phyloP scores from a whole-genome alignment of 2,888 invertebrate genomes.

The Andrena fulva region DNA sequence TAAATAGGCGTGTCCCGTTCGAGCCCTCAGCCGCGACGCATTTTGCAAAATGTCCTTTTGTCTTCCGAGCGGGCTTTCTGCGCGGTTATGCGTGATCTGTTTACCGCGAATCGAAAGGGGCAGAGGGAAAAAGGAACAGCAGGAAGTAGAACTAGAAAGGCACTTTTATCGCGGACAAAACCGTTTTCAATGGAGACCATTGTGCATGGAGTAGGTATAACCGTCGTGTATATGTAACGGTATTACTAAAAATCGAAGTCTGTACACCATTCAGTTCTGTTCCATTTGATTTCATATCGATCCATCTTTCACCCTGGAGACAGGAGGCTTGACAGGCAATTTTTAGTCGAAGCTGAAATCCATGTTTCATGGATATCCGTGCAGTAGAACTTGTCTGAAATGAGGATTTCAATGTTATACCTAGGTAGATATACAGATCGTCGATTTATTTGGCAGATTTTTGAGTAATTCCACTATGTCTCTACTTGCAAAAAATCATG shows the following conservation, averaged over 20 bases:
- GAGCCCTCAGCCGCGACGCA: background rate
- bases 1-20: background rate
- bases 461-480: too few relatives aligned
- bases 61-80: constrained; percentile 4
- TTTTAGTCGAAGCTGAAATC: constrained; percentile 11
- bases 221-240: constrained; percentile 45
- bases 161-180: constrained; percentile 47
- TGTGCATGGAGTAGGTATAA: constrained; percentile 21
- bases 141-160: constrained; percentile 31
- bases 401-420: background rate
- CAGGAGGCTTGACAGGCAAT: constrained; percentile 8
- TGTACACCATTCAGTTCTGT: constrained; percentile 25
- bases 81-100: constrained; percentile 35
- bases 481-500: too few relatives aligned
- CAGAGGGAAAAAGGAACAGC: constrained; percentile 23
- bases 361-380: constrained; percentile 2
- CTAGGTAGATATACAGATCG: background rate
- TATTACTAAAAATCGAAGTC: constrained; percentile 39
- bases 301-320: constrained; percentile 17
- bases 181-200: constrained; percentile 41
- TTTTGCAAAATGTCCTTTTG: constrained; percentile 7
- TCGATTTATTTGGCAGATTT: background rate
- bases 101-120: constrained; percentile 17
- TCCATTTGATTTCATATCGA: constrained; percentile 26
- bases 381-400: too few relatives aligned